Evolutionary conservation across 2,888 invertebrate species (phyloP).

Genomic region (Protodeltote pygarga): DNA sequence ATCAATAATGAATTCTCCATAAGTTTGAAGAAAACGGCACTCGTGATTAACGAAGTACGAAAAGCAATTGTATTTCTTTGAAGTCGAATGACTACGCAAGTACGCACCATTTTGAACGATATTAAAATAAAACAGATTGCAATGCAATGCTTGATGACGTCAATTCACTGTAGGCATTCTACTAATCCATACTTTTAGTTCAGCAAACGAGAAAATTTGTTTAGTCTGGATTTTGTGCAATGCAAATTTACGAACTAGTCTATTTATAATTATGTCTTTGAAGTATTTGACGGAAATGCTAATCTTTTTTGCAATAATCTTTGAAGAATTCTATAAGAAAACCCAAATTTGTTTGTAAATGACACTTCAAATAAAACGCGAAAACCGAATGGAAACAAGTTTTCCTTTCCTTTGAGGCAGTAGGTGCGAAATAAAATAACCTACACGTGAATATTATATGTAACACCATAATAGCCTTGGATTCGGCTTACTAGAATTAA

Average conservation of each 20-base stretch:
- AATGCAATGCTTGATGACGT: constrained; percentile 24
- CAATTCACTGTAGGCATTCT: constrained; percentile 10
- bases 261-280: too few species aligned
- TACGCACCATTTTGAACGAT: constrained; percentile 14
- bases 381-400: constrained; percentile 30
- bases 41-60: neutral
- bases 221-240: constrained; percentile 10
- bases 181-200: constrained; percentile 11
- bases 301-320: too few species aligned
- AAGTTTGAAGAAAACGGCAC: neutral
- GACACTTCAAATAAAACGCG: constrained; percentile 30
- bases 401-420: constrained; percentile 19
- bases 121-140: constrained; percentile 14
- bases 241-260: constrained; percentile 15
- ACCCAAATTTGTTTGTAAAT: constrained; percentile 19
- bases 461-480: constrained; percentile 16
- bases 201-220: constrained; percentile 2
- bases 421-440: constrained; percentile 12
- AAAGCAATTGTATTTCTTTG: constrained; percentile 2
- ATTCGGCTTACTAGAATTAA: constrained; percentile 26
- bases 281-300: too few species aligned
- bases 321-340: constrained; percentile 2
- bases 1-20: neutral
- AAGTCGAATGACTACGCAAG: constrained; percentile 5
- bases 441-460: constrained; percentile 14